These are phyloP conservation scores for Dascillus cervinus DNA, from an alignment of 2,888 invertebrate genomes.

Conservation along the genomic window DNA sequence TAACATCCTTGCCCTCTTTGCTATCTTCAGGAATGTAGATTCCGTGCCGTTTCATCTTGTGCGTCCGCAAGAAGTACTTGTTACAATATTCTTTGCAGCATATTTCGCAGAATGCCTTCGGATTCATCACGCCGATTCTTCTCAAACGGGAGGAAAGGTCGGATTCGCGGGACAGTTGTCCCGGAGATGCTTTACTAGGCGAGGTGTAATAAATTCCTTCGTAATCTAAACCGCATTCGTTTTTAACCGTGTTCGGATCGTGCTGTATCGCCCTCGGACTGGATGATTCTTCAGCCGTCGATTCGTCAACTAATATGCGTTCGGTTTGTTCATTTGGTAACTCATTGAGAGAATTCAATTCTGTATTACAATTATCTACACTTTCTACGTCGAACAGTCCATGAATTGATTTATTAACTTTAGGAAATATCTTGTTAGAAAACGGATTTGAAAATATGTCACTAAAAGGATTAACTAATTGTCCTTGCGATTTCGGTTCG, in stretches of 20 bases:
- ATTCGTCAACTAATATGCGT: conserved; percentile 28
- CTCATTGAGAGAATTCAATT: conserved; percentile 25
- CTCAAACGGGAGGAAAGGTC: conserved; percentile 69
- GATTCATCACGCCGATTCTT: conserved; percentile 72
- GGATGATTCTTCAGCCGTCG: conserved; percentile 29
- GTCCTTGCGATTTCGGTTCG: conserved; percentile 26
- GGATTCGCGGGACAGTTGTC: conserved; percentile 51
- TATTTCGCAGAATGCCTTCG: conserved; percentile 88
- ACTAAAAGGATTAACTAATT: conserved; percentile 46
- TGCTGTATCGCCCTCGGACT: conserved; percentile 35
- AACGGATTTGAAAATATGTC: conserved; percentile 65
- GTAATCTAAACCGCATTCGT: conserved; percentile 29
- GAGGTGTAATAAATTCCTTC: conserved; percentile 31
- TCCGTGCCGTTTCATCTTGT: conserved; percentile 90
- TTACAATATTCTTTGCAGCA: conserved; percentile 92
- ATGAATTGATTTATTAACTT: conserved; percentile 32
- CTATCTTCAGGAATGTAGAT: conserved; percentile 58
- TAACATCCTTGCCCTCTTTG: conserved; percentile 36
- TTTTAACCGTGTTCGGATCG: conserved; percentile 38
- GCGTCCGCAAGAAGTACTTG: conserved; percentile 85
- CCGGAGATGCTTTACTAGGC: conserved; percentile 34
- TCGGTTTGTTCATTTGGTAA: conserved; percentile 29
- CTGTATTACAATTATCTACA: conserved; percentile 23
- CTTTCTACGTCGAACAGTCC: conserved; percentile 27
- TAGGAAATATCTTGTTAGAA: conserved; percentile 62